Base-by-base conservation (phyloP, 2,797 vertebrate species). In the Crocidura indochinensis region DNA sequence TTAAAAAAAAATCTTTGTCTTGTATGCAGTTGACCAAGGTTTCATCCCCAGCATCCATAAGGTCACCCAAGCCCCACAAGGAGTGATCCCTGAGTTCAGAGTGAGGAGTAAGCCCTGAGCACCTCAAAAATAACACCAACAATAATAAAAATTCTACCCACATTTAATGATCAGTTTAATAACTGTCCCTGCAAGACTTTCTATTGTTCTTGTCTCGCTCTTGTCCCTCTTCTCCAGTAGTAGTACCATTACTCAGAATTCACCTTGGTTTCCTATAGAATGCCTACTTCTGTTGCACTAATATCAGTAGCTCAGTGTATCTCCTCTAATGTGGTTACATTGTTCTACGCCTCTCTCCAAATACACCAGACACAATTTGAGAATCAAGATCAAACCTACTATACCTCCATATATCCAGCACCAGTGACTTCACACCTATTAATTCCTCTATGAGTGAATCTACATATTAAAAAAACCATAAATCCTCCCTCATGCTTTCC, bases 351-450 rank as follows among this genome's bases (percentile, higher is more conserved):
- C 44, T 60, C 22, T 88, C 27, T 29, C 79, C 51, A 53, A 2
- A 51, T 26, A 81, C 62, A 88, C 12, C 7, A 31, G 9, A 67
- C 31, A 38, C 2, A 51, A 67, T 3, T 2, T n/a, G 69, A 87
- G n/a, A 29, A 12, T 46, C 26, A 15, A 51, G 8, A 38, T 6
- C 72, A 68, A 44, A 12, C 14, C 14, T 17, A 4, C 24, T 47
- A 14, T 9, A 15, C 19, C 27, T 53, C 0, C 22, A 1, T 3
- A 26, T 0, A 10, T 2, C 26, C 24, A 15, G n/a, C 17, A 49
- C 3, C 1, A 44, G 22, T 5, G 46, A 19, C 60, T 80, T 83
- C 67, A 2, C 2, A 19, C 4, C 1, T 3, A 4, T 46, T 24
- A 8, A 56, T 29, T 27, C 47, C 14, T 24, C 44, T 14, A 11